Percentiles rank a stretch among this genome's conserved stretches.
phyloP scores from a whole-genome alignment of 2,888 invertebrate genomes.

The Liodrosophila aerea region DNA sequence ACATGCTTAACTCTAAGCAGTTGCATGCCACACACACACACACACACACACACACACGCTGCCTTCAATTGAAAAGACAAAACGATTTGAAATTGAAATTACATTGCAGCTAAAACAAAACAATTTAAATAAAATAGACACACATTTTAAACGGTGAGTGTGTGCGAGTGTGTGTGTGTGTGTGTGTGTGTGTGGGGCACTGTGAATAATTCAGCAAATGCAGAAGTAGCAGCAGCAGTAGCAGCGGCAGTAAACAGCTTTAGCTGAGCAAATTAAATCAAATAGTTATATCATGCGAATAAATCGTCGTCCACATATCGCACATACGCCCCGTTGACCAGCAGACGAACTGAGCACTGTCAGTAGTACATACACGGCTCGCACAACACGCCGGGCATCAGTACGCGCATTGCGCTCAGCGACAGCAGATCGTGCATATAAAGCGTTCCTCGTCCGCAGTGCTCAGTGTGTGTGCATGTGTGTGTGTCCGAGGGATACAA shows the following conservation, averaged over 20 bases:
- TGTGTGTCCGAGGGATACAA: constrained; percentile 8
- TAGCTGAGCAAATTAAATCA: constrained; percentile 67
- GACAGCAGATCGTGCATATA: constrained; percentile 58
- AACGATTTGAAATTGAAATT: constrained; percentile 68
- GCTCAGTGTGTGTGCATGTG: constrained; percentile 5
- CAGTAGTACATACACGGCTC: constrained; percentile 61
- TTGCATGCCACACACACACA: constrained; percentile 20
- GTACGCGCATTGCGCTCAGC: constrained; percentile 69
- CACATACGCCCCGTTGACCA: constrained; percentile 77
- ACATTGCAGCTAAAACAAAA: constrained; percentile 60
- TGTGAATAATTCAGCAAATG: constrained; percentile 62
- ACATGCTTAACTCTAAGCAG: not conserved
- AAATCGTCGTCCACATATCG: constrained; percentile 72
- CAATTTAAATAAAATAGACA: constrained; percentile 61
- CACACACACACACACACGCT: constrained; percentile 39
- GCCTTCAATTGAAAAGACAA: constrained; percentile 59
- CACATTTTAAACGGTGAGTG: constrained; percentile 15
- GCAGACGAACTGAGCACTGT: constrained; percentile 20
- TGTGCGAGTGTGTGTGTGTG: not conserved
- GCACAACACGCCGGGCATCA: constrained; percentile 57
- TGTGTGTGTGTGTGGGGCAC: constrained; percentile 4
- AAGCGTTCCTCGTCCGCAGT: not conserved
- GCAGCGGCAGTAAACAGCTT: not conserved
- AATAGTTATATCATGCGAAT: constrained; percentile 75
- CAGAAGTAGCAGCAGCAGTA: constrained; percentile 7